Evolutionary conservation across 2,113 vertebrate genomes (phyloP).

Genomic region (Alosa alosa): DNA sequence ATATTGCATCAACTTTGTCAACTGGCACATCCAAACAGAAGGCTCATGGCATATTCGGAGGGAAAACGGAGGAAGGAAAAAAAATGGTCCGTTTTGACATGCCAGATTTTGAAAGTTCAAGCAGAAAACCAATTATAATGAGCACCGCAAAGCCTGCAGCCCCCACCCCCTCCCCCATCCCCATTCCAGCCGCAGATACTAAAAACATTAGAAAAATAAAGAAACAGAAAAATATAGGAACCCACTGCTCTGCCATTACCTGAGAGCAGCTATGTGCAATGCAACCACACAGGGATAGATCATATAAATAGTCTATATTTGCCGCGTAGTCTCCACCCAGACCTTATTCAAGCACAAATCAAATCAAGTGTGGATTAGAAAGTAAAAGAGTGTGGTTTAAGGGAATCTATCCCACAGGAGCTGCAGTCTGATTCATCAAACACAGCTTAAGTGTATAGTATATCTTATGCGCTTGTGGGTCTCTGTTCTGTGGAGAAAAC

Average conservation of each 20-base stretch:
- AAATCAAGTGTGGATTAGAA: constrained; percentile 89
- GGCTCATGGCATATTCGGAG: constrained; percentile 81
- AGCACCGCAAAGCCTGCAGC: constrained; percentile 83
- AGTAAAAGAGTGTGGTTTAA: constrained; percentile 89
- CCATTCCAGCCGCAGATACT: constrained; percentile 76
- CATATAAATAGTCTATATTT: constrained; percentile 88
- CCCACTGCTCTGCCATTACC: neutral
- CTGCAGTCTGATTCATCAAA: constrained; percentile 88
- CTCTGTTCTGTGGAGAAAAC: neutral
- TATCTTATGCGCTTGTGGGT: constrained; percentile 18
- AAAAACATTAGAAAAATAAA: constrained; percentile 40
- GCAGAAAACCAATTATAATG: constrained; percentile 91
- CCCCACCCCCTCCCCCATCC: constrained; percentile 40
- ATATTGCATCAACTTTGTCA: constrained; percentile 87
- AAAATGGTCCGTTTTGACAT: constrained; percentile 82
- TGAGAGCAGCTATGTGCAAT: neutral
- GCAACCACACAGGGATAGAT: constrained; percentile 51
- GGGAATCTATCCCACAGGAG: constrained; percentile 88
- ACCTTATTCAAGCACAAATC: constrained; percentile 86
- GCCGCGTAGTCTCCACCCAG: constrained; percentile 84
- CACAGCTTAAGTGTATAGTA: constrained; percentile 80
- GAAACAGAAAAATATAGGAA: constrained; percentile 19
- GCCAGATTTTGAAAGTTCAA: constrained; percentile 92
- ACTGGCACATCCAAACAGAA: constrained; percentile 82
- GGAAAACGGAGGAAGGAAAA: constrained; percentile 47